Base-by-base conservation (phyloP, 2,888 invertebrate genomes). In the Diarsia rubi region DNA sequence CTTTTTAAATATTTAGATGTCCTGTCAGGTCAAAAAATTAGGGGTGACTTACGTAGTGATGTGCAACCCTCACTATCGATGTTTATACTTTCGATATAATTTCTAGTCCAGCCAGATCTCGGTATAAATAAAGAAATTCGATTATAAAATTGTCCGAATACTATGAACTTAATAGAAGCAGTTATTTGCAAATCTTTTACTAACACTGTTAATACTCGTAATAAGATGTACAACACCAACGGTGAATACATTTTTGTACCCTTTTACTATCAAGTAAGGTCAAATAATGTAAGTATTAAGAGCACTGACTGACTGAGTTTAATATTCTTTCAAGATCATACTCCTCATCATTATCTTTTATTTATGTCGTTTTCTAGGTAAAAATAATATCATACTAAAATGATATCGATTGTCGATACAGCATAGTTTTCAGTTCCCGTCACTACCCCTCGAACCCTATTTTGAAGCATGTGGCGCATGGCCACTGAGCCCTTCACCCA, bases 1-100 rank as follows among this genome's bases (percentile, higher is more conserved):
- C 90, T 92, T 85, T 92, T 89, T 92, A 93, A 93, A 93, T 93
- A 93, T 93, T 93, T 92, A 92, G 91, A 91, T 91, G 92, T 89
- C 89, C 89, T 90, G 88, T 91, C 88, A 84, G 86, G 84, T 89
- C 84, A 89, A 86, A 89, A 88, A 85, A 83, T 84, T 88, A 78
- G 86, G 87, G 87, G 86, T 83, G 78, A 74, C 75, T 68, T 9
- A 27, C 9, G 45, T 76, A 89, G 83, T 67, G 88, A 78, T 47
- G 87, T 31, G 52, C 21, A 47, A 14, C 0, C 21, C 3, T 1
- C 1, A 2, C 0, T 71, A 75, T 85, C 84, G 80, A 80, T 78
- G 16, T 27, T 27, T 57, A 8, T 57, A 4, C 2, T 24, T 54
- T 49, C 54, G 54, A 27, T 16, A 0, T 27, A 0, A 27, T 27